Evolutionary conservation across 2,797 vertebrate genomes (phyloP).

Genomic region (Schizopygopsis pylzovi): DNA sequence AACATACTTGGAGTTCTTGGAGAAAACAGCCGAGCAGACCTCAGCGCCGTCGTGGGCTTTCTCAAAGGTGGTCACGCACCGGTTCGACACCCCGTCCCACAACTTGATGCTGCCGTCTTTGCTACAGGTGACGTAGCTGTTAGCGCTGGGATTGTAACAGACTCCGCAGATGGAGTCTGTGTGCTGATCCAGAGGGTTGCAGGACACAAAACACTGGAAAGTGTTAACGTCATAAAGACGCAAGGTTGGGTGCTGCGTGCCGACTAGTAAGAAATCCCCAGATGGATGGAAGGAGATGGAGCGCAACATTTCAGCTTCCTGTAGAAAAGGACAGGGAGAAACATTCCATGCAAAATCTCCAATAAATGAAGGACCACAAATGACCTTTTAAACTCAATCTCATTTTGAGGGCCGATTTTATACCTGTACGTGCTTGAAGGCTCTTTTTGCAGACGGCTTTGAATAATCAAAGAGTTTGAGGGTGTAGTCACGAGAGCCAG

Average conservation of each 20-base stretch:
- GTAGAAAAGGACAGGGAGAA: slow-evolving; percentile 15
- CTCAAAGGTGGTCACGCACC: slow-evolving; percentile 94
- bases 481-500: slow-evolving; percentile 96
- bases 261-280: slow-evolving; percentile 94
- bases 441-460: slow-evolving; percentile 97
- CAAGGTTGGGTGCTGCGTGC: slow-evolving; percentile 95
- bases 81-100: slow-evolving; percentile 97
- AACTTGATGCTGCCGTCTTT: slow-evolving; percentile 98
- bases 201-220: slow-evolving; percentile 98
- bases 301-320: slow-evolving; percentile 98
- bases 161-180: slow-evolving; percentile 95
- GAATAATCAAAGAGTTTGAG: slow-evolving; percentile 99
- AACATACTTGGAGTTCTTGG: slow-evolving; percentile 98
- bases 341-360: not conserved
- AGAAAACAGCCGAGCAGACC: slow-evolving; percentile 96
- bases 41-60: slow-evolving; percentile 95
- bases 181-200: slow-evolving; percentile 97
- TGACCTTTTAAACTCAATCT: not conserved
- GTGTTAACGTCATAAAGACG: slow-evolving; percentile 98
- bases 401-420: not conserved
- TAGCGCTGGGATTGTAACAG: slow-evolving; percentile 90
- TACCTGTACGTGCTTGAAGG: slow-evolving; percentile 98
- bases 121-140: slow-evolving; percentile 95
- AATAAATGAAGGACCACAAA: not conserved
- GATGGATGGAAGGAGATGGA: slow-evolving; percentile 98